Percentiles rank a stretch among this genome's conserved stretches.
These are phyloP conservation scores for Ariopsis seemanni DNA, from an alignment of 2,113 vertebrate species.

Conservation along the genomic window DNA sequence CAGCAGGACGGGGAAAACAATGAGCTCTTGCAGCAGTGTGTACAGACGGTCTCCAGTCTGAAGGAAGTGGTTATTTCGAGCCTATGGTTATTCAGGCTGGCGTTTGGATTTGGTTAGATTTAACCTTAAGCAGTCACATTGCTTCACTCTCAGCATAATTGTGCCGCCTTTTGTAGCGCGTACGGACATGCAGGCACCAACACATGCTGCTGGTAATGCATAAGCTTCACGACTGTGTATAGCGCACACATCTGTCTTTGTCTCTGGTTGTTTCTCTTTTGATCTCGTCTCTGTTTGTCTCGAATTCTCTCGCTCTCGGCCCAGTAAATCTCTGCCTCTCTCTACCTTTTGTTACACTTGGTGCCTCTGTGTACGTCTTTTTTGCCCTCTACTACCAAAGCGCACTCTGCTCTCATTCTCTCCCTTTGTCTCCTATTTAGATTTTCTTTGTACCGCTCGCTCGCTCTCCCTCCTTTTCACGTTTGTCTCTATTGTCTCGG, in stretches of 20 bases:
- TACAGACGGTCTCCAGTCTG: background rate
- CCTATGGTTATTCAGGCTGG: conserved; percentile 10
- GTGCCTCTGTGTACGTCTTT: background rate
- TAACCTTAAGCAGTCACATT: conserved; percentile 20
- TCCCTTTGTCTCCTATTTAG: conserved; percentile 3
- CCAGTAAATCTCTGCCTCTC: background rate
- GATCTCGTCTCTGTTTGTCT: background rate
- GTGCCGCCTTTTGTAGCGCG: background rate
- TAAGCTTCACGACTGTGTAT: background rate
- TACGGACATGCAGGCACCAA: conserved; percentile 17
- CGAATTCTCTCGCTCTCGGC: background rate
- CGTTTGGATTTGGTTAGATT: conserved; percentile 13
- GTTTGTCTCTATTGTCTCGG: background rate
- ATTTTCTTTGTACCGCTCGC: no score
- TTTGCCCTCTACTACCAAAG: background rate
- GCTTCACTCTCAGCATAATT: background rate
- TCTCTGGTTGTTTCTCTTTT: conserved; percentile 10
- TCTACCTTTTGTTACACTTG: no score
- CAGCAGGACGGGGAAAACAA: background rate
- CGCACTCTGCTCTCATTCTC: conserved; percentile 31
- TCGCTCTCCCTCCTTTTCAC: no score
- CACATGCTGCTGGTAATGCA: conserved; percentile 6
- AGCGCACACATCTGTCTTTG: conserved; percentile 18
- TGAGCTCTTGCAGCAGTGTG: background rate
- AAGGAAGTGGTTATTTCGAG: conserved; percentile 15